phyloP scores from a whole-genome alignment of 2,113 vertebrate genomes.

The Microtus oregoni region DNA sequence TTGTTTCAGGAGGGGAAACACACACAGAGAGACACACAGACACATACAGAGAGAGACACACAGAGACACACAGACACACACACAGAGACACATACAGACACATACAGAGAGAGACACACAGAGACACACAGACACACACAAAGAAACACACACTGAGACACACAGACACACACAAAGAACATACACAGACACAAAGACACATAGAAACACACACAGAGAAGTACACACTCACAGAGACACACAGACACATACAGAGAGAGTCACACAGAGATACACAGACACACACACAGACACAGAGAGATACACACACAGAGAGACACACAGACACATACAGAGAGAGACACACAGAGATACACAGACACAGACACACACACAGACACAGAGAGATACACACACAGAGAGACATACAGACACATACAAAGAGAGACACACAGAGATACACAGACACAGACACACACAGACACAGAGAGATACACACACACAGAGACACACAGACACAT shows the following conservation, averaged over 20 bases:
- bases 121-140: slow-evolving; percentile 9
- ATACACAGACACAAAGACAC: neutral
- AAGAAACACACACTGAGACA: neutral
- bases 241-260: neutral
- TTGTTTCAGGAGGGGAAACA: neutral
- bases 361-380: neutral
- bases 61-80: slow-evolving; percentile 38
- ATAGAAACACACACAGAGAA: slow-evolving; percentile 30
- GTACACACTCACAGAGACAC: neutral
- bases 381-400: slow-evolving; percentile 30
- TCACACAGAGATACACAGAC: neutral
- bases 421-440: too few relatives aligned
- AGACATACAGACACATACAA: too few relatives aligned
- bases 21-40: neutral
- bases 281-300: slow-evolving; percentile 52
- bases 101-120: neutral
- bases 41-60: slow-evolving; percentile 1
- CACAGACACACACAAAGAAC: slow-evolving; percentile 16
- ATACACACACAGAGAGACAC: too few relatives aligned
- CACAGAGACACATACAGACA: neutral
- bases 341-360: too few relatives aligned
- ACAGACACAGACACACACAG: slow-evolving; percentile 40
- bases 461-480: neutral
- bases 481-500: too few relatives aligned
- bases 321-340: too few relatives aligned